Conservation (phyloP, 2,797 vertebrate species). For the Remorina albescens region DNA sequence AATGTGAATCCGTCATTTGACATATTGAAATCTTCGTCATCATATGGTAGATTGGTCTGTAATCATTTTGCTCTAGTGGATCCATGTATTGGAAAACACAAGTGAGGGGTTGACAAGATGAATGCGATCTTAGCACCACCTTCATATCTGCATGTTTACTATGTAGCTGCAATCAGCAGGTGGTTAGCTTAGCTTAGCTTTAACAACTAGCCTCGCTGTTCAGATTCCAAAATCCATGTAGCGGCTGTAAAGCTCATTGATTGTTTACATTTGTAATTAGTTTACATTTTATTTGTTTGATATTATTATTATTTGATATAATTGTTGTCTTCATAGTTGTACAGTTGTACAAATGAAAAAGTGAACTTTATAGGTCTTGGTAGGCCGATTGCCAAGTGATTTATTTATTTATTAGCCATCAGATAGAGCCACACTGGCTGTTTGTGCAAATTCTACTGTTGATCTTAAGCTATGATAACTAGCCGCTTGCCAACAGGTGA, state of each 20-base stretch:
- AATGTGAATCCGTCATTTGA: slow-evolving; percentile 11
- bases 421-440: neutral
- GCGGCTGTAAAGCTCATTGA: no score
- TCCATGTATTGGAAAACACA: neutral
- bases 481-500: no score
- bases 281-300: no score
- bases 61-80: neutral
- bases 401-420: neutral
- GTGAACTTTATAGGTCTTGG: no score
- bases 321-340: no score
- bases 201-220: neutral
- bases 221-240: neutral
- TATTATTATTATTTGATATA: no score
- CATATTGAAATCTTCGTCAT: neutral
- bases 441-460: no score
- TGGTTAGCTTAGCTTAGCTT: neutral
- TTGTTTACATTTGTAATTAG: no score
- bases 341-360: no score
- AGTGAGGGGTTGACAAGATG: neutral
- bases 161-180: neutral
- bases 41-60: neutral
- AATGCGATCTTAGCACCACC: neutral
- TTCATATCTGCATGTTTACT: neutral
- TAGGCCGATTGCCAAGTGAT: no score
- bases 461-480: no score